These are phyloP conservation scores for Vireo griseus DNA, from an alignment of 2,797 vertebrate species.

Conservation along the genomic window DNA sequence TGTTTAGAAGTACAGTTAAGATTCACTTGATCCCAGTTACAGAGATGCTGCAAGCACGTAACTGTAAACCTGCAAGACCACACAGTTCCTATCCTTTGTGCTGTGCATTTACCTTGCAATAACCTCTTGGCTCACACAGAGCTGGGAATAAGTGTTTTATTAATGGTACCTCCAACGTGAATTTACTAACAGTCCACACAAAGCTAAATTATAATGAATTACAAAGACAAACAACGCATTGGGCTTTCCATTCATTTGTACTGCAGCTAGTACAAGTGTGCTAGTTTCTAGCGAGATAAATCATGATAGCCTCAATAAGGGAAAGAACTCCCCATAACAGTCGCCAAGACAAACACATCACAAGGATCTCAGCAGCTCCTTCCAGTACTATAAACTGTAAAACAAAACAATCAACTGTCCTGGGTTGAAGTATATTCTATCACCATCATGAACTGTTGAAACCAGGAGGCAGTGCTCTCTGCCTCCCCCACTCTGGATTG, in stretches of 20 bases:
- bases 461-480: too few species aligned
- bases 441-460: too few species aligned
- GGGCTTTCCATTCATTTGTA: neutral
- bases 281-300: neutral
- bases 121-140: neutral
- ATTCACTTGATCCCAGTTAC: neutral
- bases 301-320: neutral
- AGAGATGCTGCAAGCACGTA: neutral
- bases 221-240: neutral
- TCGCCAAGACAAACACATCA: neutral
- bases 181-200: conserved; percentile 16
- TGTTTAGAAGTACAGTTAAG: neutral
- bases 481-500: too few species aligned
- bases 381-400: neutral
- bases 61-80: neutral
- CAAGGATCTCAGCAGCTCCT: neutral
- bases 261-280: neutral
- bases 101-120: neutral
- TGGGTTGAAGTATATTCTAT: too few species aligned
- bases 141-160: neutral
- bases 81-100: neutral
- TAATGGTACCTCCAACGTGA: neutral
- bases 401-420: too few species aligned
- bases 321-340: neutral
- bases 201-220: neutral